Evolutionary conservation across 2,113 vertebrate genomes (phyloP), one percentile per base, ranked within the genome.

Genomic region (Hymenochirus boettgeri): DNA sequence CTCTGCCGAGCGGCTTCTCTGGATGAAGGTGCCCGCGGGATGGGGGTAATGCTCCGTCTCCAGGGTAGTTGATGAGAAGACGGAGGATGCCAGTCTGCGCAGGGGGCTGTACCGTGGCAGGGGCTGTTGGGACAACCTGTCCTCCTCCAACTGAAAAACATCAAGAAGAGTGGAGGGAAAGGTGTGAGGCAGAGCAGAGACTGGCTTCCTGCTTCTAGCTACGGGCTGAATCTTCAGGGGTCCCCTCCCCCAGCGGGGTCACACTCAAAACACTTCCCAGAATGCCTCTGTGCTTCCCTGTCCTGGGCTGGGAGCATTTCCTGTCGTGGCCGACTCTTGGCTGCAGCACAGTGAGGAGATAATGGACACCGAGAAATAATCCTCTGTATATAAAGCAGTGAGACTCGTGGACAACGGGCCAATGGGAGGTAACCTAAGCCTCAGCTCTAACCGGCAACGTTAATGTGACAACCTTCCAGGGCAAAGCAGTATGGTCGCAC

Each of bases 1-100:
- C 88, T 98, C 95, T 12, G 96, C 96, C 1, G 96, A 98, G 82
- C 96, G 93, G 88, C 96, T 98, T 84, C 96, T 90, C 88, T 98
- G 96, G 87, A 98, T 94, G 88, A 97, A 95, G 86, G 92, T 90
- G 82, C 86, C 82, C 75, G 88, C 82, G 55, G 88, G 76, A 83
- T 96, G 94, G 57, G 96, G 96, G 74, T 98, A 96, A 76, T 94
- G 93, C 85, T 98, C 96, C 27, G 95, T 97, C 89, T 99, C 96
- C 89, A 98, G 84, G 59, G 95, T 94, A 81, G 94, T 94, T 81
- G 96, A 98, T 80, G 95, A 98, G 90, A 99, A 99, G 84, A 99
- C 92, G 82, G 96, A 98, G 86, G 95, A 99, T 76, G 96, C 95
- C 86, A 99, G 90, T 90, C 96, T 91, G 88, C 95, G 89, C 79